Base-by-base conservation (phyloP, 1,140 invertebrate genomes). In the Heterodera schachtii region DNA sequence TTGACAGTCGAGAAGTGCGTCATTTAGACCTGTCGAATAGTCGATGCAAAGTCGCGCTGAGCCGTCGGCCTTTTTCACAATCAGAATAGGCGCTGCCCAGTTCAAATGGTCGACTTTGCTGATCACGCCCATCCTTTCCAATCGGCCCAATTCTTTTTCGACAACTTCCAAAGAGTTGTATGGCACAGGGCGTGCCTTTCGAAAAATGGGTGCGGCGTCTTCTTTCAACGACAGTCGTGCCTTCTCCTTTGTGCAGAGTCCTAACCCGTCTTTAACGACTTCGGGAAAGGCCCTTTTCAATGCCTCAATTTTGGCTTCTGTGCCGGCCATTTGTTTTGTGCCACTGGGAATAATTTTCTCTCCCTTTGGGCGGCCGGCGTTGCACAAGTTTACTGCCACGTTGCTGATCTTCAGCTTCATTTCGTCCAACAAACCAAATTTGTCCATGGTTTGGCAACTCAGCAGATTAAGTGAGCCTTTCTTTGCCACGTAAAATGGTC, bases 11-110 rank as follows among this genome's bases (percentile, higher is more conserved):
- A n/a, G n/a, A n/a, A n/a, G n/a, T n/a, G n/a, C n/a, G n/a, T 78
- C 73, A 77, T 90, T 91, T 8, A 91, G 49, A 9, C 87, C 86
- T 19, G 78, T 79, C 19, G 78, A 79, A 49, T 46, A 79, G 13
- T 79, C 77, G 57, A 76, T 75, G 41, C 69, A 79, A 1, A 79
- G 46, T n/a, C n/a, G n/a, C n/a, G n/a, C n/a, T n/a, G n/a, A n/a
- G n/a, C n/a, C n/a, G n/a, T n/a, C n/a, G n/a, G n/a, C n/a, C n/a
- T n/a, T n/a, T n/a, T n/a, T n/a, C n/a, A n/a, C n/a, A n/a, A n/a
- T n/a, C n/a, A n/a, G n/a, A n/a, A n/a, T n/a, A n/a, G n/a, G n/a
- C n/a, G n/a, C n/a, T n/a, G n/a, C n/a, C n/a, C n/a, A n/a, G n/a
- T n/a, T n/a, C n/a, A n/a, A n/a, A n/a, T n/a, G n/a, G n/a, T n/a